These are phyloP conservation scores for Drosophila vallismaia DNA, from an alignment of 2,888 invertebrate genomes.

Conservation along the genomic window DNA sequence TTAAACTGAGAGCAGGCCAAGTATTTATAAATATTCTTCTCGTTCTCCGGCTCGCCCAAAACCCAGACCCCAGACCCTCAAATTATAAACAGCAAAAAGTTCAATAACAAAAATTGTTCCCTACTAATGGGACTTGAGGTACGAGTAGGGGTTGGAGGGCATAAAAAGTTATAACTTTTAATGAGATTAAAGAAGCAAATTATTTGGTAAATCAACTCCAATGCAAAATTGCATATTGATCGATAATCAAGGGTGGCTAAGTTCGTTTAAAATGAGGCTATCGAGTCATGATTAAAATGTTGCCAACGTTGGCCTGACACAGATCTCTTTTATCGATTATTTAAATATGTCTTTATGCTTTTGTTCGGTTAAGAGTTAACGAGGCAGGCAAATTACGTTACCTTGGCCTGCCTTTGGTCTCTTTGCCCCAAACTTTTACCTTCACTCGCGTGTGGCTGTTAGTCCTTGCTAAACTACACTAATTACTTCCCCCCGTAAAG, in stretches of 20 bases:
- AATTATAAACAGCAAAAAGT: conserved; percentile 75
- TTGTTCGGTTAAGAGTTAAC: conserved; percentile 6
- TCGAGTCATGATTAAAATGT: neutral
- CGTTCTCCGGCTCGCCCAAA: conserved; percentile 10
- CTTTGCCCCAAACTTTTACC: conserved; percentile 60
- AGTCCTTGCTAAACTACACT: conserved; percentile 71
- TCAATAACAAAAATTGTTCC: conserved; percentile 52
- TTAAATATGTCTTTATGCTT: neutral
- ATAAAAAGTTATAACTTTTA: conserved; percentile 52
- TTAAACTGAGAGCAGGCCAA: conserved; percentile 65
- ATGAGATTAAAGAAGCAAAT: conserved; percentile 71
- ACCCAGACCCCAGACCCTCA: conserved; percentile 40
- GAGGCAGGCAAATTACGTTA: conserved; percentile 18
- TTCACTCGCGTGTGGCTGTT: conserved; percentile 58
- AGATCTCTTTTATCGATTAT: conserved; percentile 2
- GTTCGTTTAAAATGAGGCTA: conserved; percentile 4
- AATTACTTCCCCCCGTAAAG: conserved; percentile 70
- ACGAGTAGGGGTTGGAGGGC: neutral
- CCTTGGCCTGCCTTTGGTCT: conserved; percentile 40
- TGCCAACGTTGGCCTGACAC: neutral
- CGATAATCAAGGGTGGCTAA: conserved; percentile 10
- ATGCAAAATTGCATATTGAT: conserved; percentile 40
- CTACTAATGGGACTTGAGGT: conserved; percentile 21
- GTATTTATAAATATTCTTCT: conserved; percentile 63
- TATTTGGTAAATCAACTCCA: conserved; percentile 56